These are phyloP conservation scores for Drosophila pachea DNA, from an alignment of 1,140 invertebrate species.

Conservation along the genomic window DNA sequence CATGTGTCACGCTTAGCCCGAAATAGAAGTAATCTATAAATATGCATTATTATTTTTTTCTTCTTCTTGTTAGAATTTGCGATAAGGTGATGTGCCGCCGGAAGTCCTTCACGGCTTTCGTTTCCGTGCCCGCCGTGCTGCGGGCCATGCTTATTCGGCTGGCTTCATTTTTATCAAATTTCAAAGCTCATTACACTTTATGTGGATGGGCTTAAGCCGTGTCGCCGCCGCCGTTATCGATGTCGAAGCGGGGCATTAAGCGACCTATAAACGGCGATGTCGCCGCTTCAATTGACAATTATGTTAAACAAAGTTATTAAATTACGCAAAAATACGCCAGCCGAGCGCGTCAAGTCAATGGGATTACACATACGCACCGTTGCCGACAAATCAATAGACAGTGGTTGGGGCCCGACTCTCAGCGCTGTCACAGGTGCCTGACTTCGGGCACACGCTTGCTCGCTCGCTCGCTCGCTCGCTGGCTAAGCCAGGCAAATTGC, in stretches of 20 bases:
- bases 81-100: conserved; percentile 1
- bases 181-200: conserved; percentile 75
- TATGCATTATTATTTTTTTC: too few relatives aligned
- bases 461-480: background rate
- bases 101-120: conserved; percentile 3
- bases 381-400: conserved; percentile 73
- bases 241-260: conserved; percentile 56
- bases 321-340: conserved; percentile 75
- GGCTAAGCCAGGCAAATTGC: conserved; percentile 55
- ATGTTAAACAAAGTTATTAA: conserved; percentile 79
- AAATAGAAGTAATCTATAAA: conserved; percentile 12
- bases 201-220: conserved; percentile 49
- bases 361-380: conserved; percentile 63
- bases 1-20: background rate
- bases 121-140: background rate
- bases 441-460: conserved; percentile 1
- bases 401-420: conserved; percentile 6
- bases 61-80: conserved; percentile 12
- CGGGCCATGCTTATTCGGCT: conserved; percentile 7
- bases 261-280: conserved; percentile 64
- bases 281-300: conserved; percentile 76
- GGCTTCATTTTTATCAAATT: conserved; percentile 67
- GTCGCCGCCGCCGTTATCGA: conserved; percentile 26
- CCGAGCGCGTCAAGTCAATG: conserved; percentile 59
- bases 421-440: conserved; percentile 18